Conservation (phyloP, 1,140 invertebrate species). For the Heterodera carotae region DNA sequence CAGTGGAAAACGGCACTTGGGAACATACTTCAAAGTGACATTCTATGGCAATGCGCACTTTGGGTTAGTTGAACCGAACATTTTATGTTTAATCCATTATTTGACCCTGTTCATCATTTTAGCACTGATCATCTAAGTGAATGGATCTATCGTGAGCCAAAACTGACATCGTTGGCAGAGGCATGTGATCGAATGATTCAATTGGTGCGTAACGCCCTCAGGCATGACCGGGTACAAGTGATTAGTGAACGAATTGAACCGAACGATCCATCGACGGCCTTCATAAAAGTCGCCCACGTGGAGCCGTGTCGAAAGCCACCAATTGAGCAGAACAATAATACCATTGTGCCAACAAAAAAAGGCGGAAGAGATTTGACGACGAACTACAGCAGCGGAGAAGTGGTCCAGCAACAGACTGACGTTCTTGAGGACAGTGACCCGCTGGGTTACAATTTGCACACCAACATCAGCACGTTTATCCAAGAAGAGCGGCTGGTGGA, state of each 20-base stretch:
- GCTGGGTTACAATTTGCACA: slow-evolving; percentile 50
- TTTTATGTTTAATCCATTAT: neutral
- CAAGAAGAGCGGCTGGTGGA: slow-evolving; percentile 53
- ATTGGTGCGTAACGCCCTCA: slow-evolving; percentile 42
- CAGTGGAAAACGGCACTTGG: slow-evolving; percentile 81
- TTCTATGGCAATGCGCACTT: slow-evolving; percentile 75
- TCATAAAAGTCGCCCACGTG: slow-evolving; percentile 53
- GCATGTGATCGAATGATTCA: slow-evolving; percentile 78
- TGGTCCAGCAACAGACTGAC: too few species aligned
- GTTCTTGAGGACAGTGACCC: slow-evolving; percentile 29
- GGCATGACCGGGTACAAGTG: slow-evolving; percentile 56
- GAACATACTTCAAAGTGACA: slow-evolving; percentile 83
- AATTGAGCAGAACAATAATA: neutral
- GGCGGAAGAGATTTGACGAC: neutral
- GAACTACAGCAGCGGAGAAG: neutral
- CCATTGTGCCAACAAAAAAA: neutral
- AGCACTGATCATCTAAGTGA: slow-evolving; percentile 87
- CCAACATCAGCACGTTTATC: slow-evolving; percentile 49
- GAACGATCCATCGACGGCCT: slow-evolving; percentile 73
- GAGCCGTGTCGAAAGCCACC: slow-evolving; percentile 44
- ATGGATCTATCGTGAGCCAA: slow-evolving; percentile 93
- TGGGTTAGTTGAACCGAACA: slow-evolving; percentile 31
- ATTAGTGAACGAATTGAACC: slow-evolving; percentile 35
- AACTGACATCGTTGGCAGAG: slow-evolving; percentile 87
- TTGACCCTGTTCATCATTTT: slow-evolving; percentile 72